These are phyloP conservation scores for Alethe diademata DNA, from an alignment of 2,113 vertebrate species.

Conservation along the genomic window DNA sequence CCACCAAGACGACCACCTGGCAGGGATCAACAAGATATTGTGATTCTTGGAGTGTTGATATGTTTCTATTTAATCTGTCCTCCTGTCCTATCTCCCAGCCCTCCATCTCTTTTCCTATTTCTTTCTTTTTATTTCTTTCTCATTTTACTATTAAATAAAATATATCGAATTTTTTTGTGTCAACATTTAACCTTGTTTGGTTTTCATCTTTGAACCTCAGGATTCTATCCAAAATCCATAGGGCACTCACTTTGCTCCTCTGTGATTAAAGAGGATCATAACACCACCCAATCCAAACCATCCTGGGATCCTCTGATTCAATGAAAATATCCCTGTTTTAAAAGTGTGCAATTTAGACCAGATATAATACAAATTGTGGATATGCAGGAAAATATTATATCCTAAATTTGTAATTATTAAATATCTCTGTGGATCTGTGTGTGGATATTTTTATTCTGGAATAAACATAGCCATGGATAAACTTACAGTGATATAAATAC, in stretches of 20 bases:
- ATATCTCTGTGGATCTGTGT: neutral
- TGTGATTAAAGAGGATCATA: fast-evolving
- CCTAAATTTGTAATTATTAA: neutral
- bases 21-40: neutral
- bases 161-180: neutral
- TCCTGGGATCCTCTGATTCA: neutral
- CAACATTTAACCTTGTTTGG: neutral
- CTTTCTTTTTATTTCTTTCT: neutral
- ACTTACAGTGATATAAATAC: neutral
- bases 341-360: neutral
- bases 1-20: neutral
- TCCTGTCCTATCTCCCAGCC: neutral
- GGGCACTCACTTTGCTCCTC: neutral
- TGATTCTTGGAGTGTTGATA: neutral
- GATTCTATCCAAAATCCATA: neutral
- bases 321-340: neutral
- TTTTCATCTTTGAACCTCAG: neutral
- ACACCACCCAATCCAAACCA: neutral
- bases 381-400: neutral
- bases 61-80: neutral
- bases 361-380: neutral
- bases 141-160: neutral
- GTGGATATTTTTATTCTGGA: neutral
- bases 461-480: neutral
- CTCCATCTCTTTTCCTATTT: neutral